Base-by-base conservation (phyloP, 2,888 invertebrate species). In the Formica aserva region DNA sequence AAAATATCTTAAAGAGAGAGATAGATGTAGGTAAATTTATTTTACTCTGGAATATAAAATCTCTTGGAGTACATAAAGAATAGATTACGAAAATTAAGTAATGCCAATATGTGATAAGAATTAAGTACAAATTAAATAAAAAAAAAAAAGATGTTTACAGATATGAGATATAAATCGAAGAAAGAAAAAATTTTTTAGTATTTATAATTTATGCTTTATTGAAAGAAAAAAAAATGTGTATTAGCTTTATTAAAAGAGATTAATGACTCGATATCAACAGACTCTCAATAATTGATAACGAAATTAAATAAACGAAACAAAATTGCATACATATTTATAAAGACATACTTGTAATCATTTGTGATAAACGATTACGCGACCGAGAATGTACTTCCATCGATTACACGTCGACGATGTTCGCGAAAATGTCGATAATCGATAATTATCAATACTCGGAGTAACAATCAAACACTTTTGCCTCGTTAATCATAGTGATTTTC, bases 401-500 rank as follows among this genome's bases (percentile, higher is more conserved):
- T 80, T 71, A 80, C 48, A n/a, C 26, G 32, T 60, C 60, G 45
- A 71, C 41, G 41, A 78, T 6, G 60, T 41, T 48, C 57, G 45
- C 41, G 45, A 80, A 62, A 80, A 71, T 78, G 22, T 48, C 35
- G 18, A 60, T 71, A 60, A 78, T 78, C 78, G 60, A 60, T 80
- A 81, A 81, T 81, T 76, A 81, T 52, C 65, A 41, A 41, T n/a
- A 48, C 65, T 38, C 52, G 35, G 18, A 26, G 38, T 55, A 72
- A 69, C 32, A 62, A 82, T 75, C 72, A 48, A 65, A 80, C 60
- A 80, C 72, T 62, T 72, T 80, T 80, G 72, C 26, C 32, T 38
- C 71, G 71, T 60, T 71, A 71, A 80, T 80, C 26, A 80, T 60
- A 71, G 78, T 80, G 60, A 80, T 80, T 71, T 15, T 22, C 35